Percentiles rank a stretch among this genome's conserved stretches.
Evolutionary conservation across 2,888 invertebrate species (phyloP).

Genomic region (Andrena dorsata): DNA sequence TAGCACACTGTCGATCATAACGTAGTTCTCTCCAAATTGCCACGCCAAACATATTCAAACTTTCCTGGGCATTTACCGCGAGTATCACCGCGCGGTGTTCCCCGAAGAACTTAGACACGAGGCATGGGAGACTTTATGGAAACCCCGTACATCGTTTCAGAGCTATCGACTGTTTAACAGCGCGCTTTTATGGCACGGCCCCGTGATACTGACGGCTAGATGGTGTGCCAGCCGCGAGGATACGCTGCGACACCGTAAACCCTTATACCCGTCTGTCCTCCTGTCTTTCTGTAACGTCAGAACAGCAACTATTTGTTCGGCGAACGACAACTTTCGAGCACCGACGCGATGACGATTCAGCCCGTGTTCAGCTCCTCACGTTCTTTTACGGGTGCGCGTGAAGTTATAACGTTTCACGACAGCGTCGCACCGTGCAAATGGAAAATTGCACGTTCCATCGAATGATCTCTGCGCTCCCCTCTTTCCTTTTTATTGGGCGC

Average conservation of each 20-base stretch:
- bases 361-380: not conserved
- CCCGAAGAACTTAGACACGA: slow-evolving; percentile 1
- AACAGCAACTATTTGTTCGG: slow-evolving; percentile 54
- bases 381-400: slow-evolving; percentile 6
- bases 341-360: slow-evolving; percentile 42
- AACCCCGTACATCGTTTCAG: slow-evolving; percentile 63
- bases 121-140: slow-evolving; percentile 66
- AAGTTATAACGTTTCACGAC: slow-evolving; percentile 17
- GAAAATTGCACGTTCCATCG: slow-evolving; percentile 14
- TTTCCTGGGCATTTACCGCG: slow-evolving; percentile 29
- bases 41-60: slow-evolving; percentile 5
- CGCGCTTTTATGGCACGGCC: slow-evolving; percentile 70
- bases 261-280: slow-evolving; percentile 34
- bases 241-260: slow-evolving; percentile 74
- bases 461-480: not conserved
- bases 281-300: slow-evolving; percentile 18
- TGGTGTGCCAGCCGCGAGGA: slow-evolving; percentile 57
- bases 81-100: slow-evolving; percentile 15
- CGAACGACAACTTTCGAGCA: slow-evolving; percentile 50
- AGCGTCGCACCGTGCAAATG: not conserved
- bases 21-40: slow-evolving; percentile 1
- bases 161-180: slow-evolving; percentile 68
- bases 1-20: not conserved
- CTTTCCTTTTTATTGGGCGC: not conserved
- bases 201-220: slow-evolving; percentile 73